Evolutionary conservation across 2,113 vertebrate genomes (phyloP).

Genomic region (Sinocyclocheilus grahami): DNA sequence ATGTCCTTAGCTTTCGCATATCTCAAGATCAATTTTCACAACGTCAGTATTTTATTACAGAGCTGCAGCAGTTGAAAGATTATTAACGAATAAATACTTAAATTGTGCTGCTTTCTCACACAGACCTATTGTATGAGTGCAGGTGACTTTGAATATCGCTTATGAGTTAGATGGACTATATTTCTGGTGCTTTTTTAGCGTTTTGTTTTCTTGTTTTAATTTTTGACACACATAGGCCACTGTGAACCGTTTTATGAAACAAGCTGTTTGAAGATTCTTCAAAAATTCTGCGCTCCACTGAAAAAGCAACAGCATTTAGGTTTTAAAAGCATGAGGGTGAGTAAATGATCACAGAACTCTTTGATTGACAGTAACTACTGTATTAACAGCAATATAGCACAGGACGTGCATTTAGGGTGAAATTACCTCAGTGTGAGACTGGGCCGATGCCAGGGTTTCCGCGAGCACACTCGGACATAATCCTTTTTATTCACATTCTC

Average conservation of each 20-base stretch:
- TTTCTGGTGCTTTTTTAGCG: neutral
- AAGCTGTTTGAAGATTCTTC: neutral
- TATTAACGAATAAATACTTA: neutral
- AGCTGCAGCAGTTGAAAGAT: neutral
- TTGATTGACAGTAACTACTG: neutral
- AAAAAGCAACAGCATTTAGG: neutral
- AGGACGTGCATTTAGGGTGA: neutral
- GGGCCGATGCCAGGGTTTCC: constrained; percentile 87
- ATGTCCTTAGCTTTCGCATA: neutral
- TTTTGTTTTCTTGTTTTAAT: neutral
- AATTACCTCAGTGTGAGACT: constrained; percentile 82
- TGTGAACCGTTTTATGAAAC: neutral
- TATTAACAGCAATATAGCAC: neutral
- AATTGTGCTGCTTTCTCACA: neutral
- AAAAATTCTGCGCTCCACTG: neutral
- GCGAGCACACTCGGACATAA: constrained; percentile 88
- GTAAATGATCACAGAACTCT: neutral
- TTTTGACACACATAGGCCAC: neutral
- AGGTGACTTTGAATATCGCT: neutral
- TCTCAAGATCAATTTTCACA: neutral
- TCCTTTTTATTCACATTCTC: constrained; percentile 95
- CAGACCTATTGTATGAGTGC: neutral
- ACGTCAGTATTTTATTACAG: neutral
- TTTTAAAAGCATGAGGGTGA: neutral
- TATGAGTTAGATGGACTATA: neutral